phyloP scores from a whole-genome alignment of 2,113 vertebrate genomes.

The Regulus satrapa region DNA sequence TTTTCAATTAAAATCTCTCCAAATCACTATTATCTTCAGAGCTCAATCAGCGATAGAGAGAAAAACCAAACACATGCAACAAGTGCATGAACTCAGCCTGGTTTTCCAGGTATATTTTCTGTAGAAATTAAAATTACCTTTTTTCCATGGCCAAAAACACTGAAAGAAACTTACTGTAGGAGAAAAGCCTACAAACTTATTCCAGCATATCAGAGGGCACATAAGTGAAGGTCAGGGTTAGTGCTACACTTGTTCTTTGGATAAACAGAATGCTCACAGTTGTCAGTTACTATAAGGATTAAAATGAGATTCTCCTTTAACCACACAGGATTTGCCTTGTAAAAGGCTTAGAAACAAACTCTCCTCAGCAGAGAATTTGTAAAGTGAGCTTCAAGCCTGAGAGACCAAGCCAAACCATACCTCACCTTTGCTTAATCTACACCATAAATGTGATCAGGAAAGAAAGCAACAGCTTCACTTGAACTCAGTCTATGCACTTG shows the following conservation, averaged over 20 bases:
- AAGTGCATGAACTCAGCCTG: neutral
- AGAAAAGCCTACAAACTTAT: neutral
- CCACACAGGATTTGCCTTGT: neutral
- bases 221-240: neutral
- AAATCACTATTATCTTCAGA: neutral
- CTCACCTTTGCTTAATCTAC: neutral
- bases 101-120: neutral
- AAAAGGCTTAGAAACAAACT: neutral
- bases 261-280: neutral
- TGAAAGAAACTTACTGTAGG: neutral
- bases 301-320: neutral
- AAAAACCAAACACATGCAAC: neutral
- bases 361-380: neutral
- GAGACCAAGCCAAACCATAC: neutral
- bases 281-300: neutral
- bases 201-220: neutral
- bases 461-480: neutral
- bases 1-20: neutral
- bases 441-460: neutral
- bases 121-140: neutral
- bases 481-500: neutral
- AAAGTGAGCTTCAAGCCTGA: neutral
- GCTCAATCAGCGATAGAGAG: neutral
- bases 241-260: neutral
- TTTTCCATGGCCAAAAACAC: neutral